Evolutionary conservation across 1,140 invertebrate genomes (phyloP).

Genomic region (Hesperophylax magnus): DNA sequence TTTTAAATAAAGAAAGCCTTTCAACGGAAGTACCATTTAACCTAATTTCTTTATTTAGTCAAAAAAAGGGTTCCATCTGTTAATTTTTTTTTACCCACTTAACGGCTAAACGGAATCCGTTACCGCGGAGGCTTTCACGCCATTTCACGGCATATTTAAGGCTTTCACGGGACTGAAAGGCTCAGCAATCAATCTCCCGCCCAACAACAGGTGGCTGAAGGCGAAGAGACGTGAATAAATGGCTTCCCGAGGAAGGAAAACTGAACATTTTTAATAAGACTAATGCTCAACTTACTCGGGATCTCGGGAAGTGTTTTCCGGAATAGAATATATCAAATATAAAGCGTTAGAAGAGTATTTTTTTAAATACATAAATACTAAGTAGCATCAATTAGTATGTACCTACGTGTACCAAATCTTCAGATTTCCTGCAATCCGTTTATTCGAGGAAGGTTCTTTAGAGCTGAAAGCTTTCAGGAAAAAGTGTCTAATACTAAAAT

Average conservation of each 20-base stretch:
- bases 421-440: too few species aligned
- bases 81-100: conserved; percentile 45
- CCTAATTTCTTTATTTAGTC: conserved; percentile 12
- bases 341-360: too few species aligned
- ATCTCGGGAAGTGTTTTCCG: background rate
- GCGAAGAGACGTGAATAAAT: conserved; percentile 38
- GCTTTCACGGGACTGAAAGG: conserved; percentile 34
- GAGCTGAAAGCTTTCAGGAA: too few species aligned
- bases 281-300: conserved; percentile 14
- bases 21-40: background rate
- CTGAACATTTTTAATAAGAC: conserved; percentile 49
- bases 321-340: too few species aligned
- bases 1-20: too few species aligned
- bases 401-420: too few species aligned
- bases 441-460: too few species aligned
- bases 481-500: too few species aligned
- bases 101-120: conserved; percentile 27
- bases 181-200: conserved; percentile 50
- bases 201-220: conserved; percentile 45
- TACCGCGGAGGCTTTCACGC: conserved; percentile 4
- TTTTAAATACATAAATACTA: too few species aligned
- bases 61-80: conserved; percentile 19
- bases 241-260: conserved; percentile 23
- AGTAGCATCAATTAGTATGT: too few species aligned
- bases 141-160: conserved; percentile 33